These are phyloP conservation scores for Pachycephala philippinensis DNA, from an alignment of 2,113 vertebrate genomes.

Conservation along the genomic window DNA sequence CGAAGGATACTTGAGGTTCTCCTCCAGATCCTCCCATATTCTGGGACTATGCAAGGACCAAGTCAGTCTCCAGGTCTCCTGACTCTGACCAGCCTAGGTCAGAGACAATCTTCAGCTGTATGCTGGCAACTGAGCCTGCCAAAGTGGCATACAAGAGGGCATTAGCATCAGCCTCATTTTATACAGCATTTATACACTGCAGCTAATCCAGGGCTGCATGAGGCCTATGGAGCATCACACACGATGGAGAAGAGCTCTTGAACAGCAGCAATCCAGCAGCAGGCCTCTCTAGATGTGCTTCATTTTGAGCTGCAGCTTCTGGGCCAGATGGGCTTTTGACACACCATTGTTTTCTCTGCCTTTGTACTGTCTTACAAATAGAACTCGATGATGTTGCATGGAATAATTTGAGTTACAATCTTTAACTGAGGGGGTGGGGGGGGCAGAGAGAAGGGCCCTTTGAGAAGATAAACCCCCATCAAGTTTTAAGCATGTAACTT, in stretches of 20 bases:
- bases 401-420: not conserved
- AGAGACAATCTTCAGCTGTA: not conserved
- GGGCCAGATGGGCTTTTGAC: not conserved
- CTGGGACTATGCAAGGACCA: not conserved
- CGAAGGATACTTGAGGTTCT: not conserved
- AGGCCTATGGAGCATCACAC: not conserved
- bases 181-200: not conserved
- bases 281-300: not conserved
- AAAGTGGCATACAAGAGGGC: not conserved
- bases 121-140: not conserved
- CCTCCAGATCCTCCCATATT: accelerated
- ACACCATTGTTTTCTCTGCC: accelerated
- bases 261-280: not conserved
- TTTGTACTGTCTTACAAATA: not conserved
- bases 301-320: not conserved
- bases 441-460: not conserved
- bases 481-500: not conserved
- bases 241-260: not conserved
- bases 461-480: not conserved
- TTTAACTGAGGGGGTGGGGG: accelerated
- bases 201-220: not conserved
- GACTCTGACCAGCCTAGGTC: too few species aligned
- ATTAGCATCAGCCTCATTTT: not conserved
- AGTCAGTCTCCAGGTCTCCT: not conserved
- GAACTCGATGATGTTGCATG: accelerated